Percentiles rank a stretch among this genome's conserved stretches.
Conservation (phyloP, 2,888 invertebrate species). For the Hirtodrosophila confusa region DNA sequence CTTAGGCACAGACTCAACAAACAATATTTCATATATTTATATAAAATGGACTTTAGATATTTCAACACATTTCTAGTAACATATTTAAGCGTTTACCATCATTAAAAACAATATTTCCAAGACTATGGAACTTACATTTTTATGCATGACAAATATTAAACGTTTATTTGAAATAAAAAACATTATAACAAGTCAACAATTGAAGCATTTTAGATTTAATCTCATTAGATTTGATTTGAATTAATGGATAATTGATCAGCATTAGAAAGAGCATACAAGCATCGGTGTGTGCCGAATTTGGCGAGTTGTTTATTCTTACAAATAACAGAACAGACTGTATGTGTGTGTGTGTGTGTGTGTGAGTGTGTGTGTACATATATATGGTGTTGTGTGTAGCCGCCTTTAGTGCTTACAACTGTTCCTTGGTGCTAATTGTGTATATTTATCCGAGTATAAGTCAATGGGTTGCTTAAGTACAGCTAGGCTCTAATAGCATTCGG, state of each 20-base stretch:
- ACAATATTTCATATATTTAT: too few relatives aligned
- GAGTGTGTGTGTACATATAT: slow-evolving; percentile 4
- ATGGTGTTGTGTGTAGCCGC: background rate
- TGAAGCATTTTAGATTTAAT: too few relatives aligned
- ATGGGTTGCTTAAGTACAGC: slow-evolving; percentile 49
- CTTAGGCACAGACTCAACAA: too few relatives aligned
- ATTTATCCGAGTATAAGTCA: slow-evolving; percentile 16
- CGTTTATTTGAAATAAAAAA: too few relatives aligned
- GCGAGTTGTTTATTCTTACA: slow-evolving; percentile 6
- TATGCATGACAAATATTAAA: too few relatives aligned
- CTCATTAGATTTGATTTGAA: background rate
- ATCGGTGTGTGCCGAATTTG: background rate
- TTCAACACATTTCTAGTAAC: too few relatives aligned
- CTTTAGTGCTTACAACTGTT: slow-evolving; percentile 4
- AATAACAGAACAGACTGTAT: slow-evolving; percentile 19
- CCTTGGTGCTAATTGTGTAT: background rate
- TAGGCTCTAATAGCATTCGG: slow-evolving; percentile 20
- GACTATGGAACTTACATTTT: too few relatives aligned
- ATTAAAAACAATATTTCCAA: too few relatives aligned
- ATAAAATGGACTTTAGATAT: too few relatives aligned
- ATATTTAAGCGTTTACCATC: too few relatives aligned
- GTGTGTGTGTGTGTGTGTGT: slow-evolving; percentile 6
- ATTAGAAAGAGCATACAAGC: slow-evolving; percentile 25
- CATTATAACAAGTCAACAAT: too few relatives aligned
- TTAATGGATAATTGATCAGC: background rate